Conservation (phyloP, 2,888 invertebrate genomes). For the Gonocerus acuteangulatus region DNA sequence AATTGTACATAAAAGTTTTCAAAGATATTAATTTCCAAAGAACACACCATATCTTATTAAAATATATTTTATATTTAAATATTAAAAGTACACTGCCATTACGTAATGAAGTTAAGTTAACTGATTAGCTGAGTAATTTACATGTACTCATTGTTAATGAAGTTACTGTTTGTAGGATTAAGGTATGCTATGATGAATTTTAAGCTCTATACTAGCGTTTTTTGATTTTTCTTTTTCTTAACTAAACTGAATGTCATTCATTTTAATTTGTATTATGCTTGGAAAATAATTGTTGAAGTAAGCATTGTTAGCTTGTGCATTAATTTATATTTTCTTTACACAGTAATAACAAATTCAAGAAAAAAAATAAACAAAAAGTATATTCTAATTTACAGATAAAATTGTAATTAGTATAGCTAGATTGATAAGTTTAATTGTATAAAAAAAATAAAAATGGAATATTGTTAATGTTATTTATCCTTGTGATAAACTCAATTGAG, state of each 20-base stretch:
- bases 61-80: constrained; percentile 7
- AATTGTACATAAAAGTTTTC: constrained; percentile 8
- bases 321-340: too few species aligned
- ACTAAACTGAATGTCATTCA: not conserved
- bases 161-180: constrained; percentile 23
- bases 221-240: not conserved
- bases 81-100: constrained; percentile 24
- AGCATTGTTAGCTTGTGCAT: too few species aligned
- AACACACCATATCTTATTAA: constrained; percentile 20
- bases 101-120: constrained; percentile 11
- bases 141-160: constrained; percentile 17
- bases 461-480: constrained; percentile 3
- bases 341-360: too few species aligned
- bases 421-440: constrained; percentile 21
- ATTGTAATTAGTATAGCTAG: constrained; percentile 14
- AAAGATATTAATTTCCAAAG: constrained; percentile 16
- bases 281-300: too few species aligned
- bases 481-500: not conserved
- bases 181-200: constrained; percentile 6
- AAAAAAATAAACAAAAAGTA: too few species aligned
- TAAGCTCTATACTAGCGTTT: not conserved
- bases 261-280: too few species aligned
- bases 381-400: too few species aligned
- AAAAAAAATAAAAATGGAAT: not conserved
- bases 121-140: constrained; percentile 11